A percentile compares a stretch with the other conserved stretches of the same genome.
Evolutionary conservation across 2,888 invertebrate species (phyloP).

Genomic region (Philopedon plagiatum): DNA sequence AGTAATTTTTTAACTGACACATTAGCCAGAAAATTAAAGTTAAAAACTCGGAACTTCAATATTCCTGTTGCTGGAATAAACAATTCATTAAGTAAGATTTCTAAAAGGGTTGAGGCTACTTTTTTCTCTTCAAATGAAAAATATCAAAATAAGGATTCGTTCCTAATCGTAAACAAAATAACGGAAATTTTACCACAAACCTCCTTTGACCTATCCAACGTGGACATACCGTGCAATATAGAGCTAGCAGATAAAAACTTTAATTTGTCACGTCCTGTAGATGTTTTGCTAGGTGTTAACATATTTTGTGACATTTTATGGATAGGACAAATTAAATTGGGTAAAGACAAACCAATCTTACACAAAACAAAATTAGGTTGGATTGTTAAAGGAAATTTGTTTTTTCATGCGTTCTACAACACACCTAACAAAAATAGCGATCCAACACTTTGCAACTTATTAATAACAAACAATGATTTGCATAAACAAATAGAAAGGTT

Average conservation of each 20-base stretch:
- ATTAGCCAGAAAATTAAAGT: too few relatives aligned
- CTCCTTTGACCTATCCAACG: neutral
- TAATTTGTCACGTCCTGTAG: neutral
- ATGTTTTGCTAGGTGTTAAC: neutral
- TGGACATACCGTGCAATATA: neutral
- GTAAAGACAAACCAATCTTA: neutral
- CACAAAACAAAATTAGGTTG: slow-evolving; percentile 27
- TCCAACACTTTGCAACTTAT: neutral
- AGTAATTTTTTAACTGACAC: too few relatives aligned
- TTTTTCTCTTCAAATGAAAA: too few relatives aligned
- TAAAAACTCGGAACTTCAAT: too few relatives aligned
- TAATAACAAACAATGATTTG: slow-evolving; percentile 2
- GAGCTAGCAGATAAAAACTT: neutral
- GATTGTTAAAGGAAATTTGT: slow-evolving; percentile 8
- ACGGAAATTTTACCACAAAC: neutral
- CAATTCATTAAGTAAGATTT: too few relatives aligned
- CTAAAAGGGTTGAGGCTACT: too few relatives aligned
- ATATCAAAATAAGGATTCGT: too few relatives aligned
- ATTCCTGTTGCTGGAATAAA: too few relatives aligned
- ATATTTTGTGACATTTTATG: slow-evolving; percentile 17
- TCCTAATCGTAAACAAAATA: neutral
- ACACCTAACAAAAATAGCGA: neutral
- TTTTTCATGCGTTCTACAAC: too few relatives aligned
- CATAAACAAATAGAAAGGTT: slow-evolving; percentile 18
- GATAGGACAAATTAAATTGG: slow-evolving; percentile 8